phyloP scores from a whole-genome alignment of 2,797 vertebrate species.

The Poecilia gillii region DNA sequence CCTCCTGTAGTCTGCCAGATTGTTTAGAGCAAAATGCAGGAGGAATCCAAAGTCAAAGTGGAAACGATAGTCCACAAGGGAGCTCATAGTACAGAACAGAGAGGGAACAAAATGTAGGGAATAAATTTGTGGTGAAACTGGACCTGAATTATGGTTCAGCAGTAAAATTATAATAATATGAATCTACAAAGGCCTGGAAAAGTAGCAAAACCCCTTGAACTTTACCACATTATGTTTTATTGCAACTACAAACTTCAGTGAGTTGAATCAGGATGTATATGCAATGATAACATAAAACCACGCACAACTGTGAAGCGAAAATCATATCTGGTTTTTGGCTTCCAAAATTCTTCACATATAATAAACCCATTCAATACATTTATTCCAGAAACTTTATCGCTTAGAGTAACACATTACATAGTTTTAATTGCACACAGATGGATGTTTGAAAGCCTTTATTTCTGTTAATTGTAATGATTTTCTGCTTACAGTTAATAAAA shows the following conservation, averaged over 20 bases:
- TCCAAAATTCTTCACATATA: neutral
- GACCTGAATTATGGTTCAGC: neutral
- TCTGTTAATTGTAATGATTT: too few relatives aligned
- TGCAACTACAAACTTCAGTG: neutral
- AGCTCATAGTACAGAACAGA: constrained; percentile 11
- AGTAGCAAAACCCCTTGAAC: neutral
- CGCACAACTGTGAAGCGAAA: neutral
- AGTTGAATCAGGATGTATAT: neutral
- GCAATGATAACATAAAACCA: neutral
- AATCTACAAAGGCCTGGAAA: neutral
- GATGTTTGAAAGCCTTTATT: too few relatives aligned
- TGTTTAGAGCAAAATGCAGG: constrained; percentile 42
- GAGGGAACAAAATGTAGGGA: neutral
- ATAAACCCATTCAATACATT: neutral
- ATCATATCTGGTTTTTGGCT: neutral
- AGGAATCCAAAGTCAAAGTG: constrained; percentile 32
- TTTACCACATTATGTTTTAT: neutral
- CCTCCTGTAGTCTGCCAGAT: constrained; percentile 33
- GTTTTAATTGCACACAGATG: too few relatives aligned
- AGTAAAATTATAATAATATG: neutral
- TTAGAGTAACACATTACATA: too few relatives aligned
- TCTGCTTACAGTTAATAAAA: too few relatives aligned
- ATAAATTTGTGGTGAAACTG: neutral
- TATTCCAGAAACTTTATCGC: too few relatives aligned
- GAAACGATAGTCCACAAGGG: constrained; percentile 7